These are phyloP conservation scores for Adelges cooleyi DNA, from an alignment of 1,140 invertebrate genomes.

Conservation along the genomic window DNA sequence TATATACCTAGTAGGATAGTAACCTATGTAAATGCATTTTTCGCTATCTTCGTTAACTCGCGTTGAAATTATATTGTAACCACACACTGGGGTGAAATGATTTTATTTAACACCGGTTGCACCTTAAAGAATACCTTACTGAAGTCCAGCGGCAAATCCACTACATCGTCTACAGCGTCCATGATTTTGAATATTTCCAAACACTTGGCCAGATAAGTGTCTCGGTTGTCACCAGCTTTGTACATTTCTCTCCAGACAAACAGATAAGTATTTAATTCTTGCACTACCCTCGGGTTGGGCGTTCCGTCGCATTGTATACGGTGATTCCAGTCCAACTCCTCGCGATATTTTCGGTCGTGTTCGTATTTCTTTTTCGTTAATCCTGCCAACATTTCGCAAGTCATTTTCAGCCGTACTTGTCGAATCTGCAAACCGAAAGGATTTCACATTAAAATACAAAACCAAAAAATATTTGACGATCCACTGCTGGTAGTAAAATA, in stretches of 20 bases:
- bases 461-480: too few species aligned
- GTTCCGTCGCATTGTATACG: constrained; percentile 51
- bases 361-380: constrained; percentile 24
- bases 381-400: neutral
- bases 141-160: constrained; percentile 35
- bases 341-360: constrained; percentile 24
- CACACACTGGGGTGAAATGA: too few species aligned
- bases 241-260: constrained; percentile 45
- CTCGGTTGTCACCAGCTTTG: constrained; percentile 40
- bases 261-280: constrained; percentile 49
- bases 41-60: too few species aligned
- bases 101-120: too few species aligned
- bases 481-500: too few species aligned
- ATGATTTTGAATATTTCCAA: constrained; percentile 39
- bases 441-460: too few species aligned
- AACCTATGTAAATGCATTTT: too few species aligned
- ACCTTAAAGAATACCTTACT: neutral
- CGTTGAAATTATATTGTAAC: too few species aligned
- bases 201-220: constrained; percentile 37
- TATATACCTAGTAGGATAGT: too few species aligned
- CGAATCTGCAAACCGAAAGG: too few species aligned
- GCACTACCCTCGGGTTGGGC: constrained; percentile 46
- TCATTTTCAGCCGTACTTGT: neutral
- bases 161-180: constrained; percentile 40
- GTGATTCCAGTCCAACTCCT: constrained; percentile 43